Base-by-base conservation (phyloP, 64 coral and sea anemone species). In the Platygyra sinensis region DNA sequence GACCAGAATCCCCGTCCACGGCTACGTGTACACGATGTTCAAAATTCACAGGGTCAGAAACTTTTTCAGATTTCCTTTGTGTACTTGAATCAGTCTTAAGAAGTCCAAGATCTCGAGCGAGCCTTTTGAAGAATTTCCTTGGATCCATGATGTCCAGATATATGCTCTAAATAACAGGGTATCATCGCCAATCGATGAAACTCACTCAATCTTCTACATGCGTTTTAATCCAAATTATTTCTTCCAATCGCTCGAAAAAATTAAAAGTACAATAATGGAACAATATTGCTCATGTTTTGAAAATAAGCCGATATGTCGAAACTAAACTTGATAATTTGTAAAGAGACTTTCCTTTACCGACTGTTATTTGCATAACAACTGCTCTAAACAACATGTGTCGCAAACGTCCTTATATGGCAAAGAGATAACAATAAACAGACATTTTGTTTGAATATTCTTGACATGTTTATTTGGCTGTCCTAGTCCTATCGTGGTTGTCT, bases 21-120 rank as follows among this genome's bases (percentile, higher is more conserved):
- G 81, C 42, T 9, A 91, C 89, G 67, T 91, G 89, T 42, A 74
- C 79, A 33, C 89, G 78, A 60, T 91, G 89, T 49, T 91, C 18
- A 50, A 91, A 91, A 65, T 91, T 75, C 12, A 18, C 72, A 76
- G 89, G 89, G 13, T 63, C 14, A 20, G 89, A 91, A 64, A 91
- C 81, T 22, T 62, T 83, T 30, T 82, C 79, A 69, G 65, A 24
- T n/a, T 69, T 69, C 29, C 74, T 13, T 27, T 38, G 16, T 16
- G 51, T 22, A 2, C 67, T 60, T 16, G 54, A 16, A 62, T 83
- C 63, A 22, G 50, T 69, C n/a, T 64, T 38, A 7, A 85, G 10
- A 7, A 85, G 20, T 4, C 81, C 81, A 20, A 85, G 60, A 8
- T 85, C 81, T 13, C 62, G 33, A 18, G 81, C 81, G 10, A 85